phyloP scores from a whole-genome alignment of 2,888 invertebrate species.

The Calliphora vomitoria region DNA sequence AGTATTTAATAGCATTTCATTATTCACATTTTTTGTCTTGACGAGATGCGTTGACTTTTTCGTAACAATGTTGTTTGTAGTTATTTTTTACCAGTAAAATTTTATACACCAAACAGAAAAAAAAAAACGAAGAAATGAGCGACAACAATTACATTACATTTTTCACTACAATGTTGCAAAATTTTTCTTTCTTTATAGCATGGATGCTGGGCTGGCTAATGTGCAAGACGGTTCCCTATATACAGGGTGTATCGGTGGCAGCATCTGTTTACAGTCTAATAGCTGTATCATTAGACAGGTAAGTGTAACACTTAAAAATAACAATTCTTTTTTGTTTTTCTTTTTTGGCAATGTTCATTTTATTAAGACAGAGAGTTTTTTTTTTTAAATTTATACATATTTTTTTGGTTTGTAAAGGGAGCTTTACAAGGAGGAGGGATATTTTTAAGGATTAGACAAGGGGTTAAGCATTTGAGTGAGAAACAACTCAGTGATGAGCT shows the following conservation, averaged over 20 bases:
- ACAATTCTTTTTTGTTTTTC: slow-evolving; percentile 22
- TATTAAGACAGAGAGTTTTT: slow-evolving; percentile 52
- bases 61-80: slow-evolving; percentile 48
- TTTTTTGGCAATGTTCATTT: slow-evolving; percentile 65
- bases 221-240: slow-evolving; percentile 98
- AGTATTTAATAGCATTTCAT: neutral
- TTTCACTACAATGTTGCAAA: slow-evolving; percentile 38
- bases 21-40: slow-evolving; percentile 7
- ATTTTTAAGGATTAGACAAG: slow-evolving; percentile 48
- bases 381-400: neutral
- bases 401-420: slow-evolving; percentile 69
- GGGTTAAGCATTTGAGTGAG: neutral
- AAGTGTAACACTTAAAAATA: slow-evolving; percentile 81
- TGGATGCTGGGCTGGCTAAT: slow-evolving; percentile 98
- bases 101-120: slow-evolving; percentile 21
- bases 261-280: slow-evolving; percentile 98
- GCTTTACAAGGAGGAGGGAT: slow-evolving; percentile 72
- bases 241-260: slow-evolving; percentile 97
- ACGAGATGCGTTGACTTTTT: slow-evolving; percentile 1
- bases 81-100: slow-evolving; percentile 8
- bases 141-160: neutral
- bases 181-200: slow-evolving; percentile 86
- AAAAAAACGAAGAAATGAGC: neutral
- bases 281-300: slow-evolving; percentile 97
- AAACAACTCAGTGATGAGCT: slow-evolving; percentile 79